Evolutionary conservation across 2,888 invertebrate genomes (phyloP), one percentile per base, ranked within the genome.

Genomic region (Acronicta psi): DNA sequence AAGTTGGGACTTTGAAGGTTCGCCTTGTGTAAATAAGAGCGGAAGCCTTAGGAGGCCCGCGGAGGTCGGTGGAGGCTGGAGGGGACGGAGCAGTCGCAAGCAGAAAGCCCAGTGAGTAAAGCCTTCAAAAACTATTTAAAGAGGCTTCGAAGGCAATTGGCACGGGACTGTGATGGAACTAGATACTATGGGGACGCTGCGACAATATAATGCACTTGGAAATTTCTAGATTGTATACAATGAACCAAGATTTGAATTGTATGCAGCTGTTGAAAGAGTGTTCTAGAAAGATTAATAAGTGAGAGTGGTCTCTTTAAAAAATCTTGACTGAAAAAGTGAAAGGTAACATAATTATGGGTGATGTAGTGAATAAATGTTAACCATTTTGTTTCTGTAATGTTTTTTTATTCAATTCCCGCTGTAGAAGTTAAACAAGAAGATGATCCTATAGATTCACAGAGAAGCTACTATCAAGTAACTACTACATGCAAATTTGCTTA

Each of bases 101-200:
- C 87, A 86, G 84, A 84, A 79, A 81, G 77, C 82, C 74, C 73
- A 65, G 69, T 51, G 82, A 82, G 80, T 83, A 84, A 86, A 85
- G 86, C 85, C 85, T 88, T 90, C 83, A 83, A 88, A 89, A 92
- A 90, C 90, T 91, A 91, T 92, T 91, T 90, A 88, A 88, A 88
- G 84, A 86, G 86, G 90, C 89, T 90, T 88, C 85, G 80, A 80
- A 82, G 80, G 86, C 85, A 88, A 89, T 88, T 82, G 86, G 82
- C 69, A 72, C 69, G 77, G 64, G 77, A 74, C 69, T 69, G 64
- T 79, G 71, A 69, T 69, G 75, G 76, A 62, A 77, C 62, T 40
- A 57, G 54, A 57, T 66, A 59, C 41, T 60, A 53, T 25, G 23
- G 6, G 7, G 6, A 34, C 5, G 57, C 43, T 63, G 51, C 23